Percentiles rank a stretch among this genome's conserved stretches.
These are phyloP conservation scores for Ochropleura leucogaster DNA, from an alignment of 2,888 invertebrate species.

Conservation along the genomic window DNA sequence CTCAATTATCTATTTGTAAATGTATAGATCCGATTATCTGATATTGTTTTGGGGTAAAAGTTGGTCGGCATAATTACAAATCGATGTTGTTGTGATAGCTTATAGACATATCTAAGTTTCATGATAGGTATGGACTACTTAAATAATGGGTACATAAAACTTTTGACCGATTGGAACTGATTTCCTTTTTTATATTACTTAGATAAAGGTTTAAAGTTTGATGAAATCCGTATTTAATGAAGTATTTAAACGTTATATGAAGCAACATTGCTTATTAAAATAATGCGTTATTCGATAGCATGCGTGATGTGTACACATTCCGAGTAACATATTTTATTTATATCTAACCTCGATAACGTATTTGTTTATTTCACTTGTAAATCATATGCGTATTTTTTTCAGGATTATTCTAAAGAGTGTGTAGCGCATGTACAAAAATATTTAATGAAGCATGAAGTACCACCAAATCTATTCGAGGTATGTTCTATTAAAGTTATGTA, in stretches of 20 bases:
- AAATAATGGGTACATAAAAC: neutral
- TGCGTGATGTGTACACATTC: slow-evolving; percentile 49
- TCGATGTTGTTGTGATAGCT: slow-evolving; percentile 43
- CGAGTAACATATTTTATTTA: slow-evolving; percentile 56
- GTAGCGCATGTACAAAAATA: slow-evolving; percentile 99
- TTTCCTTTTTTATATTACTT: neutral
- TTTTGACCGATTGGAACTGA: neutral
- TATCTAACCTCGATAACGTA: slow-evolving; percentile 57
- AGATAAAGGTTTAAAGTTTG: neutral
- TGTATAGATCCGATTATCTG: slow-evolving; percentile 39
- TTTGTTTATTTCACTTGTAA: slow-evolving; percentile 55
- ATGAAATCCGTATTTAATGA: neutral
- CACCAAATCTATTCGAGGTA: slow-evolving; percentile 99
- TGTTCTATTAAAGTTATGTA: slow-evolving; percentile 64
- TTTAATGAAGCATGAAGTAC: slow-evolving; percentile 99
- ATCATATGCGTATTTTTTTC: slow-evolving; percentile 82
- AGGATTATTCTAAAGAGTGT: slow-evolving; percentile 99
- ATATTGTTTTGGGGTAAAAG: slow-evolving; percentile 43
- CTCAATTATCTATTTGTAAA: slow-evolving; percentile 23
- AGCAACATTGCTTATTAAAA: neutral
- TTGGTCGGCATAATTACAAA: slow-evolving; percentile 43
- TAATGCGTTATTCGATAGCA: slow-evolving; percentile 27
- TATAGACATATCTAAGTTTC: slow-evolving; percentile 1
- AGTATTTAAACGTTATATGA: neutral
- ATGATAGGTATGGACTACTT: slow-evolving; percentile 17